Conservation (phyloP, 2,888 invertebrate species). For the Trissolcus brochymenae region DNA sequence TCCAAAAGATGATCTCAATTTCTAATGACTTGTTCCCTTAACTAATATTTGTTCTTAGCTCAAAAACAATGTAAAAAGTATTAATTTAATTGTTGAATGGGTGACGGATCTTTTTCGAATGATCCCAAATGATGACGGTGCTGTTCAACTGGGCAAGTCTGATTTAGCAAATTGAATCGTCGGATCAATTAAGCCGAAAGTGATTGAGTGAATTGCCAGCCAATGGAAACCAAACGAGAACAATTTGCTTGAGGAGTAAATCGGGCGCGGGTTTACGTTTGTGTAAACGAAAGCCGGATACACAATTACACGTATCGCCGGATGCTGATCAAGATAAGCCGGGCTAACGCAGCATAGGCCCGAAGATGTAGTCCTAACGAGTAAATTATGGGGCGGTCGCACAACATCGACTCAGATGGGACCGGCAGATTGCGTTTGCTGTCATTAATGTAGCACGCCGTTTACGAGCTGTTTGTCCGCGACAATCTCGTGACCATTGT, state of each 20-base stretch:
- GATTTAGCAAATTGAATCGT: conserved; percentile 2
- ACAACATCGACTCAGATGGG: conserved; percentile 68
- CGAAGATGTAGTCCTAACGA: conserved; percentile 65
- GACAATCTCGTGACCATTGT: conserved; percentile 63
- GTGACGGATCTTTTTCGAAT: too few relatives aligned
- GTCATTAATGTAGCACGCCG: conserved; percentile 65
- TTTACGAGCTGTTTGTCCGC: conserved; percentile 63
- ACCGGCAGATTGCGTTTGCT: conserved; percentile 70
- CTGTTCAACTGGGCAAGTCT: background rate
- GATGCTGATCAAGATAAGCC: conserved; percentile 65
- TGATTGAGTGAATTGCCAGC: conserved; percentile 9
- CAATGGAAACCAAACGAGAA: conserved; percentile 20
- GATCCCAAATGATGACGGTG: too few relatives aligned
- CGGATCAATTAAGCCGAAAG: conserved; percentile 10
- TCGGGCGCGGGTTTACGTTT: conserved; percentile 27
- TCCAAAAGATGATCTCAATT: background rate
- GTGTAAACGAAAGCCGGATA: conserved; percentile 42
- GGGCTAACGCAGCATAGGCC: conserved; percentile 65
- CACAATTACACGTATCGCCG: conserved; percentile 57
- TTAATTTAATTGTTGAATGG: too few relatives aligned
- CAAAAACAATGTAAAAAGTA: too few relatives aligned
- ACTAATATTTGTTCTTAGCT: too few relatives aligned
- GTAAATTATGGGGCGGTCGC: conserved; percentile 73
- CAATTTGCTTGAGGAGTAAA: conserved; percentile 30
- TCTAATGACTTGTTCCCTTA: too few relatives aligned